Evolutionary conservation across 2,113 vertebrate genomes (phyloP).

Genomic region (Myrmecobius fasciatus): DNA sequence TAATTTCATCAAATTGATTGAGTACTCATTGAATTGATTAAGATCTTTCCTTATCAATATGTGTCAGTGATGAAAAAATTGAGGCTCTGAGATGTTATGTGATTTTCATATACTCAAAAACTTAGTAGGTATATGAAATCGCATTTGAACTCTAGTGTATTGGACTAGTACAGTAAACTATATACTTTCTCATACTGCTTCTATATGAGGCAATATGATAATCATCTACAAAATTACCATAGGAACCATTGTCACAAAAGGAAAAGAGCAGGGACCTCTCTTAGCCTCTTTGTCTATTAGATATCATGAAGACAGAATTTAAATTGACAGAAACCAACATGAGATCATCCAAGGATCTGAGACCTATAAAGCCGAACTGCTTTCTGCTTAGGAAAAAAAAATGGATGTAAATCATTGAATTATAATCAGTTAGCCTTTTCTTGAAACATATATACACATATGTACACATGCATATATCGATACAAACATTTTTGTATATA

Average conservation of each 20-base stretch:
- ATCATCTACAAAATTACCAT: background rate
- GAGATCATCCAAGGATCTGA: constrained; percentile 10
- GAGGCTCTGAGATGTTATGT: background rate
- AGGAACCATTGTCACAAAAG: constrained; percentile 37
- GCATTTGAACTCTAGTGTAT: background rate
- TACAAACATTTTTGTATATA: background rate
- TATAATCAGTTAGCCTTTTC: background rate
- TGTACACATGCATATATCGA: background rate
- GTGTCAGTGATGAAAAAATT: background rate
- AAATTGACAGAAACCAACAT: constrained; percentile 43
- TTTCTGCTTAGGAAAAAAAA: constrained; percentile 10
- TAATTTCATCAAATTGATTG: background rate
- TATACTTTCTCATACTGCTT: background rate
- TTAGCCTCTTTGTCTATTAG: background rate
- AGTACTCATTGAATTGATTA: background rate
- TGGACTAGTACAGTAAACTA: background rate
- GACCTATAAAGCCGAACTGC: background rate
- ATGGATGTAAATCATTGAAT: constrained; percentile 12
- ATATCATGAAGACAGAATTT: constrained; percentile 17
- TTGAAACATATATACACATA: constrained; percentile 22
- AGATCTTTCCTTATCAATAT: background rate
- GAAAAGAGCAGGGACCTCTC: background rate
- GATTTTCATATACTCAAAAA: background rate
- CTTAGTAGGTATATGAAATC: background rate
- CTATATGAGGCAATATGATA: background rate